Evolutionary conservation across 2,797 vertebrate species (phyloP), one percentile per base, ranked within the genome.

Genomic region (Columba guinea): DNA sequence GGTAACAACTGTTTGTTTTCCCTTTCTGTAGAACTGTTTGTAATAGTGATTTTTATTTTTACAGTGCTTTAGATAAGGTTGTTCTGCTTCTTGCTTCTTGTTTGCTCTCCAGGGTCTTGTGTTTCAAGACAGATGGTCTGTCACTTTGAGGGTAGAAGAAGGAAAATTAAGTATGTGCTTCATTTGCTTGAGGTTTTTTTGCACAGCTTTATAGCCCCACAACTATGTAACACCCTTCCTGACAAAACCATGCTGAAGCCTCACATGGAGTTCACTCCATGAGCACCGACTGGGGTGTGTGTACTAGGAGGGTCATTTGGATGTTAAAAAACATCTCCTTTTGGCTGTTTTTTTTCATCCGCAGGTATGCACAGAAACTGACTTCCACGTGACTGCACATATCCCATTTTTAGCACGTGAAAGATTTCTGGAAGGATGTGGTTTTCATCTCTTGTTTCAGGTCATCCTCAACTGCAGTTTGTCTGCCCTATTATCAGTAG

Each of bases 371-470:
- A 37, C 27, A 78, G 71, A 81, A 56, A n/a, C 27, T 69, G 48
- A 23, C 48, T 89, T 87, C 41, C 21, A 3, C 7, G 26, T 34
- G 48, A 52, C 17, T 15, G 22, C 0, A 0, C 8, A 1, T 17
- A 26, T n/a, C 37, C 69, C 18, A 13, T 79, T 89, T 89, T 90
- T 85, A 91, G 83, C 27, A 75, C 30, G 3, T 44, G 46, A 89
- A 76, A 48, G 46, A 58, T 55, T 78, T 85, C 53, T 73, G 84
- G 56, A 94, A 95, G 84, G 86, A 92, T 30, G 51, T 59, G 67
- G 6, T 32, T 96, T 95, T 95, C 64, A 11, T 91, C 82, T 90
- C 79, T 56, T 90, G 70, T 70, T 94, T 74, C 20, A 67, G 87
- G 76, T 91, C 95, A 84, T 80, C 87, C 60, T 71, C 75, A 83